phyloP scores from a whole-genome alignment of 2,113 vertebrate species.

The Stomatorhinus ivindoensis region DNA sequence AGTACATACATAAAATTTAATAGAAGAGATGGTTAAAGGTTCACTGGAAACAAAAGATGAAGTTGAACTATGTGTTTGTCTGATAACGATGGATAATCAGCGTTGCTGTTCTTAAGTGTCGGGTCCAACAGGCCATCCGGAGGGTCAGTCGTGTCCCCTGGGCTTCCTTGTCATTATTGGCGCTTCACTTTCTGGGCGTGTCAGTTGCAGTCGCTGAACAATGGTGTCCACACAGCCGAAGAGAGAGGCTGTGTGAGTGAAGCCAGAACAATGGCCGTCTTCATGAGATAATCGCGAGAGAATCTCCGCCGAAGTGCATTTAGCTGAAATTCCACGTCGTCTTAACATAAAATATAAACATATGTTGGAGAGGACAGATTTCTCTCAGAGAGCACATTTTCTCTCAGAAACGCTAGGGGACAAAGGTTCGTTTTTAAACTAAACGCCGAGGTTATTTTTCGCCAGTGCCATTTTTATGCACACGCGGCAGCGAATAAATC shows the following conservation, averaged over 20 bases:
- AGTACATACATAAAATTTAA: constrained; percentile 36
- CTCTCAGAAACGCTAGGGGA: neutral
- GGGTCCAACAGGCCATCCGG: neutral
- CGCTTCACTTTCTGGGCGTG: constrained; percentile 20
- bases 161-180: constrained; percentile 16
- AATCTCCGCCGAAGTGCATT: constrained; percentile 24
- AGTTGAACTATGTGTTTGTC: constrained; percentile 41
- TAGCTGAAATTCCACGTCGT: neutral
- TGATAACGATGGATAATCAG: constrained; percentile 37
- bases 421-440: neutral
- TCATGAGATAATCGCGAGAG: constrained; percentile 47
- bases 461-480: neutral
- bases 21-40: constrained; percentile 28
- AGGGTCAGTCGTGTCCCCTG: neutral
- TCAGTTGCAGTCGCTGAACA: constrained; percentile 42
- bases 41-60: constrained; percentile 25
- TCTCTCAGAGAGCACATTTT: neutral
- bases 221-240: constrained; percentile 39
- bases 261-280: constrained; percentile 48
- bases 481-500: neutral
- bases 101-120: constrained; percentile 16
- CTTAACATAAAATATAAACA: constrained; percentile 8
- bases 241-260: constrained; percentile 40
- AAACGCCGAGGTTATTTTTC: neutral
- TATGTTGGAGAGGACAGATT: neutral